These are phyloP conservation scores for Austrolebias charrua DNA, from an alignment of 2,797 vertebrate species.

Conservation along the genomic window DNA sequence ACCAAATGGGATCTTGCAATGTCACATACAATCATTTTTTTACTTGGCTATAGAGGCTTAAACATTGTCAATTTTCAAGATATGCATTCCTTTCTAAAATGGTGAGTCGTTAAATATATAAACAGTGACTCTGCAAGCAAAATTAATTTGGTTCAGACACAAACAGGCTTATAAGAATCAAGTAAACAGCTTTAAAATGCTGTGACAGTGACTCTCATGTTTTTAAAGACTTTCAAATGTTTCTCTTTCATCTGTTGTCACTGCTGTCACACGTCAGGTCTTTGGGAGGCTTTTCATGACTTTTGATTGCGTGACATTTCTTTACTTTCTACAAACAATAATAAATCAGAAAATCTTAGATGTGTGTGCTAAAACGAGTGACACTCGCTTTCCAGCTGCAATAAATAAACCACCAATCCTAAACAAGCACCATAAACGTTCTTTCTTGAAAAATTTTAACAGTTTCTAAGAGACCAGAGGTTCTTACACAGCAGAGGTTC, in stretches of 20 bases:
- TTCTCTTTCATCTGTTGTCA: conserved; percentile 26
- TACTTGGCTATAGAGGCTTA: no score
- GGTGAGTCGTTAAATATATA: neutral
- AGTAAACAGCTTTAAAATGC: conserved; percentile 37
- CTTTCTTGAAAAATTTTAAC: conserved; percentile 14
- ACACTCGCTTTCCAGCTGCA: neutral
- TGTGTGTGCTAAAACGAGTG: neutral
- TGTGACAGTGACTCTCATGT: conserved; percentile 49
- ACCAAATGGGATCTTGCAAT: no score
- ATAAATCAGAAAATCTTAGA: neutral
- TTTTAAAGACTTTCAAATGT: conserved; percentile 49
- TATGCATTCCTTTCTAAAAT: no score
- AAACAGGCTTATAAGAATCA: conserved; percentile 25
- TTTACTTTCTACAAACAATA: conserved; percentile 12
- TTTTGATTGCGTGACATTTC: conserved; percentile 6
- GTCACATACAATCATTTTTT: no score
- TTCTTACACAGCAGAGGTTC: no score
- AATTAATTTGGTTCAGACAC: conserved; percentile 26
- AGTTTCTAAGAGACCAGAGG: conserved; percentile 26
- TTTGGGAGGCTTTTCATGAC: neutral
- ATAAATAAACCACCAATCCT: conserved; percentile 9
- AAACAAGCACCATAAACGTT: conserved; percentile 9
- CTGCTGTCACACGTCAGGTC: conserved; percentile 5
- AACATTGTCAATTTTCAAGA: no score
- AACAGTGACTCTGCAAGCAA: conserved; percentile 11